phyloP scores from a whole-genome alignment of 2,113 vertebrate genomes.

The Psittacus erithacus region DNA sequence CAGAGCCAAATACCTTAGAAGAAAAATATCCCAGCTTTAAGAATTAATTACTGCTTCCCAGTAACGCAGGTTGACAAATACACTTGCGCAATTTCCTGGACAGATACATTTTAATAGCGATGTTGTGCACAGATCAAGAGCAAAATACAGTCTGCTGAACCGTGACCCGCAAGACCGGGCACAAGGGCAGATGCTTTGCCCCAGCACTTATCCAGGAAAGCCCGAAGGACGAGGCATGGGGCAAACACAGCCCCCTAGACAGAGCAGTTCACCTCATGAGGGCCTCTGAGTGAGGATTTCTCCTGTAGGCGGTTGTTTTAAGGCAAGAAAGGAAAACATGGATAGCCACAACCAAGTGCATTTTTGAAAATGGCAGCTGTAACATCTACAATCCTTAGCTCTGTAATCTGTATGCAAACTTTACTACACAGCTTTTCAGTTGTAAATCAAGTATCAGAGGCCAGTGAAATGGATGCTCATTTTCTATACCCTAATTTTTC shows the following conservation, averaged over 20 bases:
- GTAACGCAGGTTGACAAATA: slow-evolving; percentile 18
- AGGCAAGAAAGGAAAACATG: neutral
- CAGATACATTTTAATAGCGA: neutral
- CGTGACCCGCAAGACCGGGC: neutral
- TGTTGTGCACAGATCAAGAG: neutral
- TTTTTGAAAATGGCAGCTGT: neutral
- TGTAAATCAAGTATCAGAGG: neutral
- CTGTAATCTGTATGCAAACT: neutral
- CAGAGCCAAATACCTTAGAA: slow-evolving; percentile 26
- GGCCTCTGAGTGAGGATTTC: neutral
- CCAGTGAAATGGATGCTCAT: neutral
- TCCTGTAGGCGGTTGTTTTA: neutral
- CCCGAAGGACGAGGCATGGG: rapidly evolving
- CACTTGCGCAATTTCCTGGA: neutral
- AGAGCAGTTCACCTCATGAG: neutral
- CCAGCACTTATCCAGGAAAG: neutral
- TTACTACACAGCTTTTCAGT: neutral
- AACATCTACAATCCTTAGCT: neutral
- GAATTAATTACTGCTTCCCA: slow-evolving; percentile 24
- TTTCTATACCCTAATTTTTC: neutral
- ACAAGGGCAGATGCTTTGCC: neutral
- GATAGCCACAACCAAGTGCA: neutral
- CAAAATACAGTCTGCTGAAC: neutral
- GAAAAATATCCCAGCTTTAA: neutral
- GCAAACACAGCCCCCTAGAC: neutral